Evolutionary conservation across 2,113 vertebrate species (phyloP).

Genomic region (Brienomyrus brachyistius): DNA sequence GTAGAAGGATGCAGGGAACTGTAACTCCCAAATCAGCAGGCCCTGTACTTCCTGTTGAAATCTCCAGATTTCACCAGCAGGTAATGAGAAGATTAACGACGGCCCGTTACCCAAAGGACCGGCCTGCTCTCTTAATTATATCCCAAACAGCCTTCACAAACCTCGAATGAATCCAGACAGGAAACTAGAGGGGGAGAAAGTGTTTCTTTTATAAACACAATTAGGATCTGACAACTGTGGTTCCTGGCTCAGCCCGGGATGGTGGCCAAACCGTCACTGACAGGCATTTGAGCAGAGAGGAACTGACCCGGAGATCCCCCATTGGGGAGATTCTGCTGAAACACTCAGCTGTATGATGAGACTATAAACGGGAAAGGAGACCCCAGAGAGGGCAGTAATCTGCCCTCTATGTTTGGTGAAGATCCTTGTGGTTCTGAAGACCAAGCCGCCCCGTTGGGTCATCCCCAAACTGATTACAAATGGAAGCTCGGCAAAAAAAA

Average conservation of each 20-base stretch:
- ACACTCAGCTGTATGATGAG: background rate
- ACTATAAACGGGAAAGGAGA: background rate
- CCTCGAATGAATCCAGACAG: background rate
- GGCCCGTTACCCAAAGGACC: background rate
- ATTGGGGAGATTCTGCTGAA: background rate
- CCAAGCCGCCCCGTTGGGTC: background rate
- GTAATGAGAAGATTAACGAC: constrained; percentile 4
- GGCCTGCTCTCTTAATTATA: background rate
- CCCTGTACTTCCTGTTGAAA: background rate
- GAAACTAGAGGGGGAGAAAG: background rate
- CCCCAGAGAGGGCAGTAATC: background rate
- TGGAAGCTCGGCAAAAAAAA: background rate
- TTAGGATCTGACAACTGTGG: constrained; percentile 8
- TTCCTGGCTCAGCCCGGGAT: background rate
- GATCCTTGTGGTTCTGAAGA: background rate
- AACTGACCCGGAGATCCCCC: background rate
- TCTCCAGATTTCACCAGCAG: background rate
- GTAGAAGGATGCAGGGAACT: background rate
- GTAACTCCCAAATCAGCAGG: background rate
- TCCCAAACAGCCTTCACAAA: background rate
- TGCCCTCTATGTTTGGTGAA: background rate
- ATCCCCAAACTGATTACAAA: background rate
- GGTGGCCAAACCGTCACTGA: background rate
- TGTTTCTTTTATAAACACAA: constrained; percentile 13
- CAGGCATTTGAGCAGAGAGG: background rate